Evolutionary conservation across 1,140 invertebrate species (phyloP).

Genomic region (Drosophila bipectinata): DNA sequence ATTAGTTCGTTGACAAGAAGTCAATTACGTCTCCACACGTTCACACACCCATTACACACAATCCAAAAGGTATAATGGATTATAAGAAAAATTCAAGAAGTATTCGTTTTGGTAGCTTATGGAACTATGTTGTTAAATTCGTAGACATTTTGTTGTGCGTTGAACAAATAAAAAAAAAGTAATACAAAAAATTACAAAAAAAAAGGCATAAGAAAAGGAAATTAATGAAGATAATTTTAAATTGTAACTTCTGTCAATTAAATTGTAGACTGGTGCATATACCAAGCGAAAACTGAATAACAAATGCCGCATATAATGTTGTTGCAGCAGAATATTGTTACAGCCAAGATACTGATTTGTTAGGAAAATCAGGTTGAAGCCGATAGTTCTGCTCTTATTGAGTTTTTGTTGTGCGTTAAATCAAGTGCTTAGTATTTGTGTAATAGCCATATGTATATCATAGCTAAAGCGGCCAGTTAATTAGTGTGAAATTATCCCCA

Average conservation of each 20-base stretch:
- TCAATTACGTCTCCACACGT: conserved; percentile 39
- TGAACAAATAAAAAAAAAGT: conserved; percentile 6
- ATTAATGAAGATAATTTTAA: conserved; percentile 50
- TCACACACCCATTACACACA: conserved; percentile 7
- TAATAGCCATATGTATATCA: conserved; percentile 34
- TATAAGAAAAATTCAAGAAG: conserved; percentile 29
- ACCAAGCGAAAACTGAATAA: conserved; percentile 56
- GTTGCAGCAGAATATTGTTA: conserved; percentile 36
- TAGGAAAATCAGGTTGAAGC: conserved; percentile 12
- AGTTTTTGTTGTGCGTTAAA: conserved; percentile 56
- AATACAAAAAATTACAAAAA: conserved; percentile 16
- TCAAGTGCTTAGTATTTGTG: conserved; percentile 51
- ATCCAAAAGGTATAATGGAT: conserved; percentile 12
- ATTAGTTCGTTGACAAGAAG: conserved; percentile 45
- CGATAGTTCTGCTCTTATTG: conserved; percentile 28
- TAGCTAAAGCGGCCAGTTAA: conserved; percentile 35
- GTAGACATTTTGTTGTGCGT: conserved; percentile 65
- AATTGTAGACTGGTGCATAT: conserved; percentile 83
- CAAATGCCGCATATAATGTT: conserved; percentile 43
- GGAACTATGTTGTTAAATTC: conserved; percentile 61
- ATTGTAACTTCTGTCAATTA: conserved; percentile 84
- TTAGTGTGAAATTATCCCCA: conserved; percentile 30
- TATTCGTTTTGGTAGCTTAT: conserved; percentile 46
- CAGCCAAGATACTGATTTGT: conserved; percentile 35
- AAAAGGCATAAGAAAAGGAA: conserved; percentile 17